phyloP scores from a whole-genome alignment of 2,113 vertebrate genomes.

The Connochaetes taurinus region DNA sequence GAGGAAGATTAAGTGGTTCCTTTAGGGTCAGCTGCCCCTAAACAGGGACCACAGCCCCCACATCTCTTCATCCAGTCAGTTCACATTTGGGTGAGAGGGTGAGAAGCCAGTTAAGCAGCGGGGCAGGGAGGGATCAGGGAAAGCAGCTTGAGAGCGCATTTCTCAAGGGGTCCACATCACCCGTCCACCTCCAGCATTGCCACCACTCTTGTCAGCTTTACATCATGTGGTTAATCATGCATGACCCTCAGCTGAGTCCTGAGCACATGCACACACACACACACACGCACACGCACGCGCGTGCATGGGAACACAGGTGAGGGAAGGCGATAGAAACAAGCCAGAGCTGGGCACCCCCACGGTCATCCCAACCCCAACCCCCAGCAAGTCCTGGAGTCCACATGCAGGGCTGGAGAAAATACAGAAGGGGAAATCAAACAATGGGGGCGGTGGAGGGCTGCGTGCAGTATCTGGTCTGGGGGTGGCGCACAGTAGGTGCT shows the following conservation, averaged over 20 bases:
- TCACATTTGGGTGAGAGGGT: neutral
- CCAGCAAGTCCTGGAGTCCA: neutral
- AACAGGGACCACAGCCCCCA: neutral
- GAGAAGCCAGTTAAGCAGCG: neutral
- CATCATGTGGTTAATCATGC: neutral
- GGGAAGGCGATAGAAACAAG: neutral
- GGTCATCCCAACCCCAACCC: neutral
- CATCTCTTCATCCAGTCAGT: constrained; percentile 53
- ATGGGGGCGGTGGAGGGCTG: rapidly evolving
- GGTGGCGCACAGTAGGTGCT: neutral
- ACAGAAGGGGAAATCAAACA: neutral
- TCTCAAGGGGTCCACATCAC: neutral
- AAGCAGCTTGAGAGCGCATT: neutral
- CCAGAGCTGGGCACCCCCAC: neutral
- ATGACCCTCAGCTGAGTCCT: neutral
- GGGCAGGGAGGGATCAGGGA: neutral
- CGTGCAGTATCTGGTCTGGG: rapidly evolving
- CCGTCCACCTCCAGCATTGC: neutral
- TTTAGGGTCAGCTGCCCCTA: constrained; percentile 24
- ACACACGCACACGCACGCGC: rapidly evolving
- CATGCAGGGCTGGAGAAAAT: neutral
- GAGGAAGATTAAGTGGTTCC: constrained; percentile 69
- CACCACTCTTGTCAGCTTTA: neutral
- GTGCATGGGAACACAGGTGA: neutral
- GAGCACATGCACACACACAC: neutral